Evolutionary conservation across 2,888 invertebrate genomes (phyloP).

Genomic region (Agrotis segetum): DNA sequence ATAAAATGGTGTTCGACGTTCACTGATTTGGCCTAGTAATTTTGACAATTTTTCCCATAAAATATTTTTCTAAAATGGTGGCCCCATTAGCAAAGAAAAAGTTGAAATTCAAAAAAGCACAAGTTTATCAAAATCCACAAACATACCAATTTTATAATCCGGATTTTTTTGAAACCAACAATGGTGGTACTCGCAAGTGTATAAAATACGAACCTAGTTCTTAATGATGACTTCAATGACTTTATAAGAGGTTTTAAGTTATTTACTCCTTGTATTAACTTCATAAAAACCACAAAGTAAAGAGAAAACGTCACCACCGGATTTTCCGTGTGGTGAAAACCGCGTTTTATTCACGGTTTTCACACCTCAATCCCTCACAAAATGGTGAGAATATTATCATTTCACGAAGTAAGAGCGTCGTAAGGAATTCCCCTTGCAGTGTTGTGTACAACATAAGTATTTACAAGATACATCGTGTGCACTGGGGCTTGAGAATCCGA

Average conservation of each 20-base stretch:
- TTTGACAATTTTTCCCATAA: no score
- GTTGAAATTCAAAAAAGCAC: no score
- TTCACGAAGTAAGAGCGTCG: not conserved
- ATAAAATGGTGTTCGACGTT: no score
- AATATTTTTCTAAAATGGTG: no score
- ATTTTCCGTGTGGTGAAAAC: conserved; percentile 4
- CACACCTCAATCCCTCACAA: conserved; percentile 13
- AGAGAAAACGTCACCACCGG: not conserved
- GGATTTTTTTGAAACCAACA: no score
- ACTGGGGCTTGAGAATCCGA: conserved; percentile 4
- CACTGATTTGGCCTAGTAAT: no score
- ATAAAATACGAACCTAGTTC: no score
- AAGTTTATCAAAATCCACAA: no score
- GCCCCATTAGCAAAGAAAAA: no score
- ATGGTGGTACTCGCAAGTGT: no score
- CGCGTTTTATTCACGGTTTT: not conserved
- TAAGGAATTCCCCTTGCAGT: not conserved
- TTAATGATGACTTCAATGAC: not conserved
- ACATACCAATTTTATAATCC: no score
- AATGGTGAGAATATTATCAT: conserved; percentile 20
- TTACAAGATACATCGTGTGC: not conserved
- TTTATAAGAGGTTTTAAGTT: not conserved
- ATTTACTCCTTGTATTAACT: not conserved
- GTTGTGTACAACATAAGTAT: conserved; percentile 5
- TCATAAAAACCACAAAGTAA: not conserved